Base-by-base conservation (phyloP, 2,797 vertebrate species). In the Acropternis orthonyx region DNA sequence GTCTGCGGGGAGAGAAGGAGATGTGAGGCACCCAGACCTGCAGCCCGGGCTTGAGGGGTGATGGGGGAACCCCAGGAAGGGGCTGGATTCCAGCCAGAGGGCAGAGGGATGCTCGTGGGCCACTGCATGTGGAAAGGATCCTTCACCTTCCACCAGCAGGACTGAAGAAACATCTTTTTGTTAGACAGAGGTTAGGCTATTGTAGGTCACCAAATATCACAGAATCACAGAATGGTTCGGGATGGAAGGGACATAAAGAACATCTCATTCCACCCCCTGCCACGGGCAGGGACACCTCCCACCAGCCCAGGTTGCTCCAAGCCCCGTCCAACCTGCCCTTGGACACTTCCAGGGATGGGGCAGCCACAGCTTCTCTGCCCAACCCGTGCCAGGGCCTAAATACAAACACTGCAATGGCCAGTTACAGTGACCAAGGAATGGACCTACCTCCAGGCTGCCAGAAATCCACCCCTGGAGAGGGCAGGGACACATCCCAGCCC, bases 1-100 rank as follows among this genome's bases (percentile, higher is more conserved):
- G 95, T 99, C 99, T 99, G 95, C 56, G 8, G 7, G 28, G 92
- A 83, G 75, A 75, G 74, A 94, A 22, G 0, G 36, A 85, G 46
- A 85, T 8, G 52, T 88, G 9, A 92, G 84, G 81, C 32, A 17
- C 49, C 32, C 1, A 7, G 34, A 9, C 11, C 41, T 8, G 4
- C 20, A 4, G 19, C 3, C 24, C 1, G n/a, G 21, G 14, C 26
- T 3, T 4, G 1, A 10, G n/a, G 43, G 12, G 36, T 20, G 28
- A 4, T 49, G 48, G 10, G n/a, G 41, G 49, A 36, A 12, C 23
- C 52, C 5, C 2, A 0, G 54, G 32, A 10, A 71, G 66, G 84
- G 69, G 9, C 2, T 0, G 3, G 37, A 2, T 1, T 10, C 39
- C 22, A 20, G 37, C 23, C 3, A 18, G 15, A 41, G 39, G 24